These are phyloP conservation scores for Carterocephalus palaemon DNA, from an alignment of 2,888 invertebrate species.

Conservation along the genomic window DNA sequence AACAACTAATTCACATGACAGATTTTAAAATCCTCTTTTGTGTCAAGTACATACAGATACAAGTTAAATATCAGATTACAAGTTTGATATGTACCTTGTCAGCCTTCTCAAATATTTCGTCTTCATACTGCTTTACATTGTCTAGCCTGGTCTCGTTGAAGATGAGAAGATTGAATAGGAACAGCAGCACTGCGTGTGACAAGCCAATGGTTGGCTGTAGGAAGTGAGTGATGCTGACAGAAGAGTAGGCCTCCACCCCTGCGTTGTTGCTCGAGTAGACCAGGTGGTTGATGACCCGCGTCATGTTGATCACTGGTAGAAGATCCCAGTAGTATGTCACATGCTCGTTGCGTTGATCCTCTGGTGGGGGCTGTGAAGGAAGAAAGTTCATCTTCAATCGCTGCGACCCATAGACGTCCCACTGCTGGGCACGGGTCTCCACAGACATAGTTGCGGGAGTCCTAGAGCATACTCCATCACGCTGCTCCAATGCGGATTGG, in stretches of 20 bases:
- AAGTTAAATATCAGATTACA: no score
- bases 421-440: no score
- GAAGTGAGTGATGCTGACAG: constrained; percentile 48
- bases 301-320: constrained; percentile 61
- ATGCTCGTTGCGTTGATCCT: constrained; percentile 54
- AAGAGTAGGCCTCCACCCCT: no score
- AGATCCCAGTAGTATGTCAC: constrained; percentile 60
- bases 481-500: no score
- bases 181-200: constrained; percentile 50
- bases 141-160: constrained; percentile 50
- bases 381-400: background rate
- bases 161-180: constrained; percentile 54
- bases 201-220: constrained; percentile 50
- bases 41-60: background rate
- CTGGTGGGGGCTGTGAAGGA: constrained; percentile 48
- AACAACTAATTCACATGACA: no score
- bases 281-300: constrained; percentile 54
- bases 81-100: no score
- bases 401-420: no score
- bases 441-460: no score
- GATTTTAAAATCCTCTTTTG: no score
- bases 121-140: constrained; percentile 54
- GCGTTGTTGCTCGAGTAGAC: constrained; percentile 44
- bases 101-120: constrained; percentile 47
- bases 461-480: no score